Evolutionary conservation across 2,888 invertebrate species (phyloP), one percentile per base, ranked within the genome.

Genomic region (Megalurothrips usitatus): DNA sequence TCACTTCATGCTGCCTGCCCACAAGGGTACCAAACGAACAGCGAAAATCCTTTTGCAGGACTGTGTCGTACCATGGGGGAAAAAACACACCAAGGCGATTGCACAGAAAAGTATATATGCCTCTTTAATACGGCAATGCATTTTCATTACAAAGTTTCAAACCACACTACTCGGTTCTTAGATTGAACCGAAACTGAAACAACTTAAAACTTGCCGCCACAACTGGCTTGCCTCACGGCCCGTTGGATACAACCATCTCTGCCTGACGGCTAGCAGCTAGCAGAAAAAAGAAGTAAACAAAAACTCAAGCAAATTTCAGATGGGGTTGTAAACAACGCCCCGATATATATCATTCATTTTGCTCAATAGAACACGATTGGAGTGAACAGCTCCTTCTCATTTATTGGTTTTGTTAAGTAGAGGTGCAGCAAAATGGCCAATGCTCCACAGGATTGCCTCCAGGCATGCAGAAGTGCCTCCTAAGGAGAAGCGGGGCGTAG

Each of bases 281-380:
- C 68, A 75, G 26, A 75, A 75, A 68, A 75, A 75, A 75, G 68
- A 75, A 75, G 68, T 75, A 75, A 75, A 75, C 68, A 75, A 75
- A 75, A 75, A 26, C 68, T 75, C 12, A 75, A 12, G 23, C 23
- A 75, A 23, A 1, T 75, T 58, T 43, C 34, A 43, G 34, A 43
- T 75, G 68, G 23, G n/a, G 1, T 10, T 23, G 26, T 9, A 26
- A 26, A 26, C 26, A 75, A 26, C 23, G 68, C 68, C 26, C 26
- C 26, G 26, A 10, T 26, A 26, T 12, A 26, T 26, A 1, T 75
- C 11, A 8, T 23, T 12, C 23, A 12, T 26, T 23, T 26, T 26
- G 23, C 26, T 12, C 23, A 26, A 12, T 75, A 26, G 26, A 9
- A 26, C 9, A 23, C 0, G 9, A 11, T 26, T 23, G 11, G 10